phyloP scores from a whole-genome alignment of 2,888 invertebrate species.

The Quadroppia sp. region DNA sequence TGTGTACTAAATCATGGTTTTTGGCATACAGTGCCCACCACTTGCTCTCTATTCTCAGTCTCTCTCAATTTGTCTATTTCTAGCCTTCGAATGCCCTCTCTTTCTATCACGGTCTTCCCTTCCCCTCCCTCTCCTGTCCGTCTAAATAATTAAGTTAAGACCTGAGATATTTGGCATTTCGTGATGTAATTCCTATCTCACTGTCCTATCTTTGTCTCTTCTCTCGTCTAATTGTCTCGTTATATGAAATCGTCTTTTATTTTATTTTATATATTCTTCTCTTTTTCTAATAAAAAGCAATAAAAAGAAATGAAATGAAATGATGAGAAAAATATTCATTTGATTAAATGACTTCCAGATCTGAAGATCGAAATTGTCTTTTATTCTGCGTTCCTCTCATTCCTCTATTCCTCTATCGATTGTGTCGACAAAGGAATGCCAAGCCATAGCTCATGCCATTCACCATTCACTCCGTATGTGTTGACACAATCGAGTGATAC shows the following conservation, averaged over 20 bases:
- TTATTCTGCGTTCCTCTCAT: background rate
- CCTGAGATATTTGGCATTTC: conserved; percentile 16
- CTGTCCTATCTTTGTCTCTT: background rate
- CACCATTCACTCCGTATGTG: background rate
- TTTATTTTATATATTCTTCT: background rate
- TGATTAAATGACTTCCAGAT: conserved; percentile 12
- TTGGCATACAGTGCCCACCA: background rate
- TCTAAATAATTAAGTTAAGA: conserved; percentile 3
- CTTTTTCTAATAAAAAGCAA: conserved; percentile 12
- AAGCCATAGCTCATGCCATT: background rate
- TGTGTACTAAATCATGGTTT: conserved; percentile 23
- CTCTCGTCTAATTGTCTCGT: background rate
- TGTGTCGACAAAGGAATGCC: background rate
- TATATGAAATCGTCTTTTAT: conserved; percentile 10
- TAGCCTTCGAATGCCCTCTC: too few species aligned
- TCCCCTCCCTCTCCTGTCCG: background rate
- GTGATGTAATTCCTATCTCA: background rate
- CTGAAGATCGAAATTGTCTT: background rate
- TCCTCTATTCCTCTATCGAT: background rate
- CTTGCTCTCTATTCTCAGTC: background rate
- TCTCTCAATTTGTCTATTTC: background rate
- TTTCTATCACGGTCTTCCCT: background rate
- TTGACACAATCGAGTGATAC: conserved; percentile 1
- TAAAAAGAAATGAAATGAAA: conserved; percentile 12
- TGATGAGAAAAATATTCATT: conserved; percentile 23